A percentile compares a stretch with the other conserved stretches of the same genome.
Evolutionary conservation across 2,888 invertebrate species (phyloP).

Genomic region (Operophtera brumata): DNA sequence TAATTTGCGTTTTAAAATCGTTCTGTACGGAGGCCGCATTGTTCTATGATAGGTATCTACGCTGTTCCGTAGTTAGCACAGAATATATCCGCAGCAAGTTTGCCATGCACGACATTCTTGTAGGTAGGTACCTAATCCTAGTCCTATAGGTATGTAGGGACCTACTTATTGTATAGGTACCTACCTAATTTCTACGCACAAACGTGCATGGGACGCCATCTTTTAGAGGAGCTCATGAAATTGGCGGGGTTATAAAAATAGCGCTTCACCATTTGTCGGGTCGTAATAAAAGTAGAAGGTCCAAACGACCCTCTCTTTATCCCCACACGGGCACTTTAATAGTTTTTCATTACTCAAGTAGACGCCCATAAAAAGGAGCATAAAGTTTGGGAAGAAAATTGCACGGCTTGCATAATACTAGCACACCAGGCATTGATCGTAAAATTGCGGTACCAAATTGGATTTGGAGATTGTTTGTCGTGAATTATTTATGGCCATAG

Average conservation of each 20-base stretch:
- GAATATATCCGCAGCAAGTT: too few relatives aligned
- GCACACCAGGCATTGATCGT: slow-evolving; percentile 47
- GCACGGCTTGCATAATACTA: slow-evolving; percentile 72
- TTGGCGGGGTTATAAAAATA: slow-evolving; percentile 69
- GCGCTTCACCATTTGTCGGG: slow-evolving; percentile 62
- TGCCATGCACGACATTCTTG: too few relatives aligned
- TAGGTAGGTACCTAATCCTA: too few relatives aligned
- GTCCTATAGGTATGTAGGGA: neutral
- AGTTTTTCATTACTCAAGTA: slow-evolving; percentile 80
- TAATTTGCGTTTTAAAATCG: too few relatives aligned
- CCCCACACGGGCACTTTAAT: slow-evolving; percentile 73
- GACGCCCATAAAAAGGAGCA: slow-evolving; percentile 69
- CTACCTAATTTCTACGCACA: slow-evolving; percentile 32
- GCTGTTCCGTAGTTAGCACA: too few relatives aligned
- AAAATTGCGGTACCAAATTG: slow-evolving; percentile 63
- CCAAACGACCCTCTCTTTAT: slow-evolving; percentile 70
- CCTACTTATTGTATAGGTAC: neutral
- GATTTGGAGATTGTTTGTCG: slow-evolving; percentile 56
- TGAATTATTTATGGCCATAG: slow-evolving; percentile 54
- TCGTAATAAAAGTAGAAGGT: slow-evolving; percentile 69
- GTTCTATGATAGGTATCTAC: too few relatives aligned
- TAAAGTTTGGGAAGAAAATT: slow-evolving; percentile 75
- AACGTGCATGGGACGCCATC: slow-evolving; percentile 57
- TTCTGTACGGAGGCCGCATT: too few relatives aligned
- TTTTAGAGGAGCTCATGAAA: slow-evolving; percentile 65